These are phyloP conservation scores for Bombus pascuorum DNA, from an alignment of 1,140 invertebrate genomes.

Conservation along the genomic window DNA sequence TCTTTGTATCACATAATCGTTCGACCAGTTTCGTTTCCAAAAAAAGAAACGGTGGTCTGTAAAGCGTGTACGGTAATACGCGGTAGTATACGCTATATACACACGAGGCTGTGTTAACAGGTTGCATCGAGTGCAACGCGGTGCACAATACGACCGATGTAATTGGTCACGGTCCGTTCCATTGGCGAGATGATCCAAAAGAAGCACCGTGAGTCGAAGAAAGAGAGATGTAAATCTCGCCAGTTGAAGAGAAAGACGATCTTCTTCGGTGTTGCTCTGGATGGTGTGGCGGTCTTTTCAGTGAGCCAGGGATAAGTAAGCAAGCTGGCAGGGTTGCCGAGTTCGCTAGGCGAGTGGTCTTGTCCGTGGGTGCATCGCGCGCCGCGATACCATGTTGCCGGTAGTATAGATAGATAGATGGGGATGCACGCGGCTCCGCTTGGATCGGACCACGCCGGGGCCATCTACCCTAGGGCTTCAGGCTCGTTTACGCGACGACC, in stretches of 20 bases:
- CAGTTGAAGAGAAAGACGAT: constrained; percentile 30
- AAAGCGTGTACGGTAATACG: neutral
- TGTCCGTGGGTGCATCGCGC: constrained; percentile 64
- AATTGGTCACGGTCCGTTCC: constrained; percentile 44
- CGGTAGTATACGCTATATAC: neutral
- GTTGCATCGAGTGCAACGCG: constrained; percentile 19
- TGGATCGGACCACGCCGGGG: constrained; percentile 48
- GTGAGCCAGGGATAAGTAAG: constrained; percentile 63
- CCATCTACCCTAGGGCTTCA: constrained; percentile 56
- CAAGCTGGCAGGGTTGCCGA: constrained; percentile 72
- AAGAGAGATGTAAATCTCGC: constrained; percentile 47
- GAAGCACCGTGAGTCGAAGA: constrained; percentile 18
- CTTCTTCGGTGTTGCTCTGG: constrained; percentile 28
- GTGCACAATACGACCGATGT: constrained; percentile 30
- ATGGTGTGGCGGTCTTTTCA: constrained; percentile 41
- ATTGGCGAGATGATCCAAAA: constrained; percentile 45
- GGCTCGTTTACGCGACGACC: constrained; percentile 37
- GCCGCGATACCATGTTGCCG: constrained; percentile 73
- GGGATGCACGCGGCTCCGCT: constrained; percentile 51
- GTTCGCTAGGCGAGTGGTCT: constrained; percentile 54
- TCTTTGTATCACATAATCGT: neutral
- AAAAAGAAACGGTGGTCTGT: neutral
- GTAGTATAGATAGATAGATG: constrained; percentile 57
- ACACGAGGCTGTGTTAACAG: constrained; percentile 33
- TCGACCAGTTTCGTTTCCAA: neutral